Conservation (phyloP, 2,797 vertebrate genomes). For the Catharus ustulatus region DNA sequence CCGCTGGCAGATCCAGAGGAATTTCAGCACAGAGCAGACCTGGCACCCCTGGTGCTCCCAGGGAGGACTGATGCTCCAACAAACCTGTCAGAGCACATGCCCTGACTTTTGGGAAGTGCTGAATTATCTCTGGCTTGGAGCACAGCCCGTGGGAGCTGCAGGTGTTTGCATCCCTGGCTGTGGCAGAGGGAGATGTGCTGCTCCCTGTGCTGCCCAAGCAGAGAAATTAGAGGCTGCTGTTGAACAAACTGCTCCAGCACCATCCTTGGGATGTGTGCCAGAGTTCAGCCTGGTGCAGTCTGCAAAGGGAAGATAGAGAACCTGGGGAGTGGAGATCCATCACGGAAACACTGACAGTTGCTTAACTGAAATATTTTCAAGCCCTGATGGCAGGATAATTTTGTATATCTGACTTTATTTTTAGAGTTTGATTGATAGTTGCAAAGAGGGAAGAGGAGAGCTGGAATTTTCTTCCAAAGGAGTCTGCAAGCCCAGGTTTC, state of each 20-base stretch:
- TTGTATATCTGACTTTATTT: conserved; percentile 37
- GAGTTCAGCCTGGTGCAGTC: neutral
- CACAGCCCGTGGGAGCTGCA: accelerated
- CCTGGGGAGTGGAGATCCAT: neutral
- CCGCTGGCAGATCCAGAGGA: too few relatives aligned
- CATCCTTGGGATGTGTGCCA: neutral
- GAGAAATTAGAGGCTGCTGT: neutral
- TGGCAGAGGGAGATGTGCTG: neutral
- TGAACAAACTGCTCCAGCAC: neutral
- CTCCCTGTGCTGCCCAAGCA: neutral
- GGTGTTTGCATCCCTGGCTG: neutral
- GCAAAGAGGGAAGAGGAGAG: neutral
- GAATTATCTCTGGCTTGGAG: neutral
- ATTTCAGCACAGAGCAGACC: neutral
- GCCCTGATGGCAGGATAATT: conserved; percentile 31
- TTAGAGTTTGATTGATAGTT: conserved; percentile 33
- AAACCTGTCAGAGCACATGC: neutral
- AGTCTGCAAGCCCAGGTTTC: neutral
- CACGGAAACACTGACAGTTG: conserved; percentile 35
- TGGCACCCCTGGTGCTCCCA: neutral
- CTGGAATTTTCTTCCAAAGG: conserved; percentile 10
- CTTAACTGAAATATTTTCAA: neutral
- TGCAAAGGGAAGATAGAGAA: neutral
- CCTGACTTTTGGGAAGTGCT: neutral
- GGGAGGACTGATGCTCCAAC: neutral